Evolutionary conservation across 2,113 vertebrate genomes (phyloP), one percentile per base, ranked within the genome.

Genomic region (Todiramphus chloris): DNA sequence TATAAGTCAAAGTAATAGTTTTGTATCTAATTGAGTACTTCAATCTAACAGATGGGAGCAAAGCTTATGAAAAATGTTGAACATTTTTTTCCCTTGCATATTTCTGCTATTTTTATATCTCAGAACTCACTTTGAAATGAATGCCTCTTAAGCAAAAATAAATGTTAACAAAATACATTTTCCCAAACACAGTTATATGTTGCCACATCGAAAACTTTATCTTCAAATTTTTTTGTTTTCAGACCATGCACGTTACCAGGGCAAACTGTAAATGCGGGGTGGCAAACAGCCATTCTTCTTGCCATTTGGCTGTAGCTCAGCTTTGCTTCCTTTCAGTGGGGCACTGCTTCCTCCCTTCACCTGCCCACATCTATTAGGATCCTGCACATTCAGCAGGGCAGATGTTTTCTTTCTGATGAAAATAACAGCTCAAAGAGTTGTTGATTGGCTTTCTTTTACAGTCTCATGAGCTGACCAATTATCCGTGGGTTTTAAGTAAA

Each of bases 51-150:
- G 87, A 73, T 90, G 83, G 55, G 21, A 77, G 44, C 10, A 69
- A 84, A 53, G 43, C 64, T 85, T 68, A 74, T 55, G 74, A 53
- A 64, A 85, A 93, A 74, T 11, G 24, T 69, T 82, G 55, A 55
- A 43, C n/a, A 3, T 64, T 83, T 83, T 78, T 87, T 13, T 33
- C 41, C 37, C 44, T 78, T 92, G 72, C 85, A 75, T 92, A 51
- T 89, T 91, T 93, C 64, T 82, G 50, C 60, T 93, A 73, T 73
- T 88, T 94, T 90, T 91, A 13, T 73, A 30, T 55, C 58, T 68
- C 70, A 78, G 79, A 85, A 81, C 59, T 81, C 43, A 31, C n/a
- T 90, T 69, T 66, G 77, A 85, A 96, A 82, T 59, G 31, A 82
- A 78, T 55, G 43, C 73, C 86, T 76, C 30, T 56, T 84, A 81